These are phyloP conservation scores for Globodera rostochiensis DNA, from an alignment of 1,140 invertebrate species.

Conservation along the genomic window DNA sequence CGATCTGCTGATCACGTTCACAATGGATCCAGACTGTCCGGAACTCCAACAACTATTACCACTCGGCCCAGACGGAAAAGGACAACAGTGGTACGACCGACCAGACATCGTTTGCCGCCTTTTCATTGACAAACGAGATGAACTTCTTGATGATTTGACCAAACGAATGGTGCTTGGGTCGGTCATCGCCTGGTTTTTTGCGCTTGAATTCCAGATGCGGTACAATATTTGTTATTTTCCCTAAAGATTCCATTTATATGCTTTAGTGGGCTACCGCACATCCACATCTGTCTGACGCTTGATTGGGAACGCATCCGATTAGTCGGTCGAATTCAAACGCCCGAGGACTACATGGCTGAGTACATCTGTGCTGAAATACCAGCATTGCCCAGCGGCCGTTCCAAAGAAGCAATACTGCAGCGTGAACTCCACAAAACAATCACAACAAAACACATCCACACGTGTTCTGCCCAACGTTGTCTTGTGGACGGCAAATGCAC, in stretches of 20 bases:
- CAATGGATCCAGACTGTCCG: neutral
- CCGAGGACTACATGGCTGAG: neutral
- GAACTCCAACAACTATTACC: neutral
- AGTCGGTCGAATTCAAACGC: neutral
- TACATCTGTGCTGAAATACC: slow-evolving; percentile 6
- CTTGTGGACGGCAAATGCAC: neutral
- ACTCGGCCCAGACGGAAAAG: neutral
- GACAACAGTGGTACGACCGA: neutral
- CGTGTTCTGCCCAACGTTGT: neutral
- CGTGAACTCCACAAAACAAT: neutral
- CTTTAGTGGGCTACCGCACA: neutral
- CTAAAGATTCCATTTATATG: too few relatives aligned
- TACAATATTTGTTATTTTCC: too few relatives aligned
- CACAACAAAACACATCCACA: slow-evolving; percentile 1
- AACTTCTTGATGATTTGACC: neutral
- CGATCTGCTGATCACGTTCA: neutral
- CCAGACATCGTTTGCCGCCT: neutral
- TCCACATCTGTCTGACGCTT: neutral
- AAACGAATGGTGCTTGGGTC: neutral
- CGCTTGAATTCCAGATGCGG: neutral
- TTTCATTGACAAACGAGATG: neutral
- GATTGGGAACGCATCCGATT: neutral
- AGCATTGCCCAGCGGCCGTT: neutral
- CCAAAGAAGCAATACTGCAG: neutral
- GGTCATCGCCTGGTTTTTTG: neutral